Evolutionary conservation across 2,797 vertebrate species (phyloP), one percentile per base, ranked within the genome.

Genomic region (Sebastes hubbsi): DNA sequence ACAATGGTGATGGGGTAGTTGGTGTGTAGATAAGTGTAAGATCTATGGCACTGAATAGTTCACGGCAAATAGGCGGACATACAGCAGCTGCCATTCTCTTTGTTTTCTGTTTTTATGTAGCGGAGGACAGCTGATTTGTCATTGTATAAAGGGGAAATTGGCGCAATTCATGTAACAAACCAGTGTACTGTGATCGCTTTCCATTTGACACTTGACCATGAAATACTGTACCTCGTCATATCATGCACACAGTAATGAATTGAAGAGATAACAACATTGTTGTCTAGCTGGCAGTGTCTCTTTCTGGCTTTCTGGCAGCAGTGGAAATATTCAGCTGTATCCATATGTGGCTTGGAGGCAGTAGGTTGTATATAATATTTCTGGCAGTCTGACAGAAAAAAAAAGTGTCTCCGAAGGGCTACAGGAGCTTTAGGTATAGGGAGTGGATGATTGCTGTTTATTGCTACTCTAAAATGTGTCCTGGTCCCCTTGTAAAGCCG

Each of bases 381-480:
- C 62, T 77, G 69, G 60, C 62, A 77, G 75, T 75, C 63, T 29
- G 13, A 81, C 22, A 81, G 63, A 52, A 79, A 81, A 78, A 74
- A 63, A 49, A 7, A 13, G 34, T 30, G 38, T 16, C 63, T 83
- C 60, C 11, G 61, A 74, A 69, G 67, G 54, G 76, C 58, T 82
- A 4, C 12, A 8, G 55, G 69, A 74, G 36, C 67, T 79, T 9
- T 34, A 71, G 72, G 78, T 87, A n/a, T 54, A 86, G 68, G 66
- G 30, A 82, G 81, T 24, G 70, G 71, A 72, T 86, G 79, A 84
- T 77, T 83, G 70, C 75, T 89, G 65, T 91, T 88, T 89, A 90
- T 83, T 80, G 70, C 64, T 36, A 32, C 38, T 25, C 84, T 82
- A 78, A 90, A 90, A 86, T 82, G 58, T 88, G 65, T 83, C 79